Evolutionary conservation across 2,888 invertebrate genomes (phyloP), one percentile per base, ranked within the genome.

Genomic region (Notodonta dromedarius): DNA sequence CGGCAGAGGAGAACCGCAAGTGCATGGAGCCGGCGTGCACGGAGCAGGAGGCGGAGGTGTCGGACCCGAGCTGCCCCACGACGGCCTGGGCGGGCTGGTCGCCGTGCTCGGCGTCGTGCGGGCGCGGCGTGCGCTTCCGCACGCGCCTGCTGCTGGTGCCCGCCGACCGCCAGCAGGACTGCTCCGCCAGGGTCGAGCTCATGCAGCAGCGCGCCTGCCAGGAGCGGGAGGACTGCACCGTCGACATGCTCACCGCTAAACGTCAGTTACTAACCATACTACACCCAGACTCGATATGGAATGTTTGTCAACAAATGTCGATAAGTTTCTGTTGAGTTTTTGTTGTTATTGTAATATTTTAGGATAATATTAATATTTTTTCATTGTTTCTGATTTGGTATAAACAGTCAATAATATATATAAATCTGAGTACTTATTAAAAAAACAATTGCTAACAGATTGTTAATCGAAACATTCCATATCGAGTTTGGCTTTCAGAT

Each of bases 11-110:
- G 84, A 97, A 96, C 81, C 96, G 96, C 76, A 96, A 96, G 78
- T 97, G 97, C 80, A 96, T 96, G 96, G 94, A 94, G 73, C 96
- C 96, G 0, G 94, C 94, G 4, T 97, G 97, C 79, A 85, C 88
- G 0, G 94, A 94, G 59, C 89, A 91, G 48, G 93, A 94, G 52
- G 59, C 52, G 0, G 95, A 94, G 71, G 72, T 88, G 0, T 83
- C 94, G 2, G 96, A 96, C 90, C 95, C 96, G 0, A 66, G 91
- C 73, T 97, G 97, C 76, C 96, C 97, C 62, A 96, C 97, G n/a
- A 96, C 97, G 0, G 95, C 95, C 58, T 99, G 98, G 98, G 96
- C 97, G 61, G 96, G 97, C 71, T 99, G 98, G 98, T 97, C 98
- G 61, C 97, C 98, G 0, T 99, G 98, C 90, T 96, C 97, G 58